Percentiles rank a stretch among this genome's conserved stretches.
Conservation (phyloP, 2,888 invertebrate species). For the Pteria penguin region DNA sequence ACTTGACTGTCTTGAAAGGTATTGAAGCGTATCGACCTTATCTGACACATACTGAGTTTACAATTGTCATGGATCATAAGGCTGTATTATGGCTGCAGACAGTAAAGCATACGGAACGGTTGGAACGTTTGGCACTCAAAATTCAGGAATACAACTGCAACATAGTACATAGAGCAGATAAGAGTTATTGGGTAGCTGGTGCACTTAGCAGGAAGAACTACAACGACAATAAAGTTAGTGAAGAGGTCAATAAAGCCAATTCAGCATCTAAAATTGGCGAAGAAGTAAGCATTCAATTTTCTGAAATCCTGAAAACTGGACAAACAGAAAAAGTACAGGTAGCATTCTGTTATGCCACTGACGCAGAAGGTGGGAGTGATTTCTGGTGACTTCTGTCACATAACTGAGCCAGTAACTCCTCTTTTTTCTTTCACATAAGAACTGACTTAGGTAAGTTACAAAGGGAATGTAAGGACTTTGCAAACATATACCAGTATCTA, state of each 20-base stretch:
- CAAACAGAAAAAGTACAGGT: no score
- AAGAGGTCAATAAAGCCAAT: not conserved
- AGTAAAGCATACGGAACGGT: no score
- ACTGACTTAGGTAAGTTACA: conserved; percentile 2
- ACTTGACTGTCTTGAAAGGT: conserved; percentile 42
- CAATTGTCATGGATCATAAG: conserved; percentile 42
- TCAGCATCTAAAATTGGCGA: not conserved
- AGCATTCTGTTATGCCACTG: not conserved
- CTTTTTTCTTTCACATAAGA: no score
- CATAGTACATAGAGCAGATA: conserved; percentile 26
- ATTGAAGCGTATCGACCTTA: conserved; percentile 37
- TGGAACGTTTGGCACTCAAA: no score
- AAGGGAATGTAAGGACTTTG: conserved; percentile 24
- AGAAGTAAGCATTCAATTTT: no score
- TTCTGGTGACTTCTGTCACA: no score
- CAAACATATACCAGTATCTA: conserved; percentile 19
- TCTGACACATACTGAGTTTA: conserved; percentile 35
- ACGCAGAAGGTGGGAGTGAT: not conserved
- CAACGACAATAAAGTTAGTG: not conserved
- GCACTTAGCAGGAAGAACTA: not conserved
- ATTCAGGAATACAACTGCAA: conserved; percentile 40
- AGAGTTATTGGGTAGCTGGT: conserved; percentile 13
- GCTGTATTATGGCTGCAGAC: no score
- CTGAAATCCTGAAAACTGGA: no score
- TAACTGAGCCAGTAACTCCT: no score